Conservation (phyloP, 2,113 vertebrate genomes). For the Pseudonaja textilis region DNA sequence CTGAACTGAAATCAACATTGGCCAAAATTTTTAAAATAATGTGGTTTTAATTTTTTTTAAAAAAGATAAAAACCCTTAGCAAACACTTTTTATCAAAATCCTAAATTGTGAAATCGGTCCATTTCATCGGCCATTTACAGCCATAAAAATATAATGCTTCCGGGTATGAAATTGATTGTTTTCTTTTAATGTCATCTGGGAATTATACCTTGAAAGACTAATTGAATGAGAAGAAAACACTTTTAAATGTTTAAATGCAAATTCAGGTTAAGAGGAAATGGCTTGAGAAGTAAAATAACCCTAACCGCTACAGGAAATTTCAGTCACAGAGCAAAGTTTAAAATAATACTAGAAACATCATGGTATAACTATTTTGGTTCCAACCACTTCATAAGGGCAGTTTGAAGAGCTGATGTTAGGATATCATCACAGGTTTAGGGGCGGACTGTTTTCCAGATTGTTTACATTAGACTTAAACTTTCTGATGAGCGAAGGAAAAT, state of each 20-base stretch:
- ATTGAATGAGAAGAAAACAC: not conserved
- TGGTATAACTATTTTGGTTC: not conserved
- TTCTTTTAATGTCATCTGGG: not conserved
- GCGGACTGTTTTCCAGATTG: not conserved
- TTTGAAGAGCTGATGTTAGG: constrained; percentile 3
- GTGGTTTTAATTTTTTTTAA: not conserved
- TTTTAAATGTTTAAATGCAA: not conserved
- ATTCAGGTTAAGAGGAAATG: not conserved
- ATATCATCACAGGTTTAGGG: constrained; percentile 20
- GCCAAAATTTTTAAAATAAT: not conserved
- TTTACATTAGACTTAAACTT: not conserved
- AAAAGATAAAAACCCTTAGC: not conserved
- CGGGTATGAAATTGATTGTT: not conserved
- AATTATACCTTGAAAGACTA: not conserved
- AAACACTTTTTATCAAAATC: not conserved
- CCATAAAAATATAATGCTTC: not conserved
- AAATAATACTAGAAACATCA: constrained; percentile 23
- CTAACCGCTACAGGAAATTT: constrained; percentile 5
- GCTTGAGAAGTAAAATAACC: not conserved
- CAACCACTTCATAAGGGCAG: constrained; percentile 8
- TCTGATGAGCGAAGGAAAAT: not conserved
- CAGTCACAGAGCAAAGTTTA: constrained; percentile 1
- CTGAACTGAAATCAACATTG: not conserved
- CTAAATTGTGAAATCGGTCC: not conserved
- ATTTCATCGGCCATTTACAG: not conserved